Evolutionary conservation across 2,113 vertebrate species (phyloP).

Genomic region (Anguilla rostrata): DNA sequence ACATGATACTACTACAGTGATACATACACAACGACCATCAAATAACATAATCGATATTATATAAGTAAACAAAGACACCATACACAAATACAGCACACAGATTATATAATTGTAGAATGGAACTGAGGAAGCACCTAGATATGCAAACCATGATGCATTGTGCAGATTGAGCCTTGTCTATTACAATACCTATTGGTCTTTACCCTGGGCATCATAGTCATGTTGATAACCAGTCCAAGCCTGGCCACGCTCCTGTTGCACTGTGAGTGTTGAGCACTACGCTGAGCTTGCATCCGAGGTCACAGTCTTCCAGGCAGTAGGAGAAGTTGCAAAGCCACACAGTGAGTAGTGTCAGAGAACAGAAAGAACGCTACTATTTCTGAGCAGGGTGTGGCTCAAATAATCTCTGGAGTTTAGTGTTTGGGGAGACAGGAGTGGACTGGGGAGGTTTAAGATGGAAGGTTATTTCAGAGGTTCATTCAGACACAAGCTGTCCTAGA

Average conservation of each 20-base stretch:
- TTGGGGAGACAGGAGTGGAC: not conserved
- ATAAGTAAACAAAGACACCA: too few species aligned
- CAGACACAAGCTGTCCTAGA: not conserved
- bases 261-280: not conserved
- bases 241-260: not conserved
- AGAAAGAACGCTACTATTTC: not conserved
- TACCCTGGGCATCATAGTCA: too few species aligned
- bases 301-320: not conserved
- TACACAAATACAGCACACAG: too few species aligned
- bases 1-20: too few species aligned
- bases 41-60: too few species aligned
- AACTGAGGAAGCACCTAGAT: too few species aligned
- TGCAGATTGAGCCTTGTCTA: too few species aligned
- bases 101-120: too few species aligned
- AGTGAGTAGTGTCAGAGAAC: not conserved
- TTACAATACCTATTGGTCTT: too few species aligned
- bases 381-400: not conserved
- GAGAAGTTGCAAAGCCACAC: not conserved
- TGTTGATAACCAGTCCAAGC: not conserved
- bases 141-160: too few species aligned
- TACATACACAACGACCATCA: too few species aligned
- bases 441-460: not conserved
- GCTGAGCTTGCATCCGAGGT: not conserved
- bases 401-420: not conserved
- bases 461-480: not conserved